These are phyloP conservation scores for Nasonovia ribisnigri DNA, from an alignment of 2,888 invertebrate genomes.

Conservation along the genomic window DNA sequence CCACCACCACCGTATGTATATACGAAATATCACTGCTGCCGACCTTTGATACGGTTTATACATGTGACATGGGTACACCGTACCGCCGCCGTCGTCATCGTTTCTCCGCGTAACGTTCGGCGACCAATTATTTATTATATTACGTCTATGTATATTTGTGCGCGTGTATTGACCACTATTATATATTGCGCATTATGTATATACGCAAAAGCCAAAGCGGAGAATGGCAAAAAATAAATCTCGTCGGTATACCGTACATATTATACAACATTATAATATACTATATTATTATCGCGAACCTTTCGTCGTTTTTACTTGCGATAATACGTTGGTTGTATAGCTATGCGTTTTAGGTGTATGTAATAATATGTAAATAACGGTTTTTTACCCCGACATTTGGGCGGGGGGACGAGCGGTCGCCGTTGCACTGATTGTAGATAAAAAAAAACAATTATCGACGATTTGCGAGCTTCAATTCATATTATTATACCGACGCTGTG, in stretches of 20 bases:
- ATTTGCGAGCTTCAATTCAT: not conserved
- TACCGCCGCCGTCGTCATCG: not conserved
- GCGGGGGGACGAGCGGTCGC: not conserved
- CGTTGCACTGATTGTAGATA: not conserved
- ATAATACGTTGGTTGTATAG: not conserved
- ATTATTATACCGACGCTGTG: not conserved
- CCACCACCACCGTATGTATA: not conserved
- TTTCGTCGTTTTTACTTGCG: not conserved
- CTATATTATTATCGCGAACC: too few relatives aligned
- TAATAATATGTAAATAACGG: not conserved
- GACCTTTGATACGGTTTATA: conserved; percentile 33
- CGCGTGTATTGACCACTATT: not conserved
- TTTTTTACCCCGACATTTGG: not conserved
- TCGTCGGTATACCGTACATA: not conserved
- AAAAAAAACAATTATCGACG: not conserved
- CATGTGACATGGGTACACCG: not conserved
- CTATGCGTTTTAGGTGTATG: not conserved
- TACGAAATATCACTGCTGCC: conserved; percentile 32
- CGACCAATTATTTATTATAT: not conserved
- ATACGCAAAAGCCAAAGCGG: not conserved
- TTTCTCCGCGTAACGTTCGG: not conserved
- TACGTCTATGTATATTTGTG: not conserved
- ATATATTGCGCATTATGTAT: not conserved
- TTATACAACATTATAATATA: too few relatives aligned
- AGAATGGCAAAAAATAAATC: not conserved